phyloP scores from a whole-genome alignment of 2,797 vertebrate genomes.

The Ctenopoma kingsleyae region DNA sequence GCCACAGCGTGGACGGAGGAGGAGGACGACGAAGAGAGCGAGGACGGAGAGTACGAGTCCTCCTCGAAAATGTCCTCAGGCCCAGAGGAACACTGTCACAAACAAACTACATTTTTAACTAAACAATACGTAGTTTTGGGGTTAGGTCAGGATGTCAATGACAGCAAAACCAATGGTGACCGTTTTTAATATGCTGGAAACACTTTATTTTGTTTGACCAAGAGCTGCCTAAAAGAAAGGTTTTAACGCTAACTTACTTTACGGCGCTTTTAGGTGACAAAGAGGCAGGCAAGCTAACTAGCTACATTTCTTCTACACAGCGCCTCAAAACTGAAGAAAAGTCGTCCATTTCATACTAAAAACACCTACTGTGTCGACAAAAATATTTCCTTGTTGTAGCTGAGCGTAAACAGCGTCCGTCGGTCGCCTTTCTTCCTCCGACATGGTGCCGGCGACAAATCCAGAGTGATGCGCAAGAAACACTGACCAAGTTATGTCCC shows the following conservation, averaged over 20 bases:
- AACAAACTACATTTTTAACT: neutral
- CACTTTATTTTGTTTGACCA: too few relatives aligned
- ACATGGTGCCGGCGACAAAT: constrained; percentile 43
- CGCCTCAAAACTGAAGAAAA: neutral
- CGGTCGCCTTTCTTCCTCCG: constrained; percentile 36
- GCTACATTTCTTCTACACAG: neutral
- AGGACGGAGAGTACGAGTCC: constrained; percentile 89
- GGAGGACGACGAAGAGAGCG: constrained; percentile 85
- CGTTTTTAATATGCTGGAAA: too few relatives aligned
- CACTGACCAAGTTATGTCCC: neutral
- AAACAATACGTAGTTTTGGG: too few relatives aligned
- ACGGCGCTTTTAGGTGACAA: too few relatives aligned
- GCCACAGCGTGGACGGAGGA: constrained; percentile 69
- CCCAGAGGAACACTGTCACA: constrained; percentile 76
- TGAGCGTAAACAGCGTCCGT: constrained; percentile 42
- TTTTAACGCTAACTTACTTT: too few relatives aligned
- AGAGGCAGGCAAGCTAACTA: too few relatives aligned
- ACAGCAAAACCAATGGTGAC: too few relatives aligned
- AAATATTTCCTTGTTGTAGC: constrained; percentile 34
- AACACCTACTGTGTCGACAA: constrained; percentile 71
- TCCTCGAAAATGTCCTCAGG: constrained; percentile 91
- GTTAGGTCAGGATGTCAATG: too few relatives aligned
- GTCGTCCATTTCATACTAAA: neutral
- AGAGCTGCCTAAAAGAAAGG: too few relatives aligned
- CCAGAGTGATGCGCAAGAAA: neutral